Conservation (phyloP, 2,113 vertebrate species). For the Gambusia holbrooki region DNA sequence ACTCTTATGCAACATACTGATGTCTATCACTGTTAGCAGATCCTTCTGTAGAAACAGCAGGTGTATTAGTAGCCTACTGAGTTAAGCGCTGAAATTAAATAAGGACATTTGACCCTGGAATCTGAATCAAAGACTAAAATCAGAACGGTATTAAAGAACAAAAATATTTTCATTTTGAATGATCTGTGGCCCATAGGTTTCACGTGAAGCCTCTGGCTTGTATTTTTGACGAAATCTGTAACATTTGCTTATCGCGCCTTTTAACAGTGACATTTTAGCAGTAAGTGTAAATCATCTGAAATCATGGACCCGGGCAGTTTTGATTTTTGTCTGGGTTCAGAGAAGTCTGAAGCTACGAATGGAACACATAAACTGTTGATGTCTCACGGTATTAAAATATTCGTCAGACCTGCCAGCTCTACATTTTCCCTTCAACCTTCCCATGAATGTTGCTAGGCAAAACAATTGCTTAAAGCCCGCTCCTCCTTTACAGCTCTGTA, state of each 20-base stretch:
- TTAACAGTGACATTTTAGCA: constrained; percentile 25
- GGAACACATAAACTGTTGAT: constrained; percentile 76
- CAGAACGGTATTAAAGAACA: too few species aligned
- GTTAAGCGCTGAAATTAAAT: too few species aligned
- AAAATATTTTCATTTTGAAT: too few species aligned
- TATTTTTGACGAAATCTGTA: background rate
- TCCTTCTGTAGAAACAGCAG: too few species aligned
- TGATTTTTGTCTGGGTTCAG: constrained; percentile 62
- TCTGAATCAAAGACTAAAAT: too few species aligned
- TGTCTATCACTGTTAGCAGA: too few species aligned
- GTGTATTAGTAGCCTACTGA: too few species aligned
- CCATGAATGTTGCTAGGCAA: constrained; percentile 75
- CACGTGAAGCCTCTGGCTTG: too few species aligned
- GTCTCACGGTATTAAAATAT: constrained; percentile 76
- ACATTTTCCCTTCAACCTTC: constrained; percentile 71
- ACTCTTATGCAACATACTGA: background rate
- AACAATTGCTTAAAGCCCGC: constrained; percentile 71
- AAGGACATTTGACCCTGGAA: too few species aligned
- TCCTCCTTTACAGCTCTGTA: constrained; percentile 75
- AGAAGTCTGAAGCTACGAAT: constrained; percentile 65
- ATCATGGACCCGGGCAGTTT: constrained; percentile 57
- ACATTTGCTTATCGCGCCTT: constrained; percentile 8
- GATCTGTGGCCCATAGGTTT: too few species aligned
- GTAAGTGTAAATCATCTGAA: constrained; percentile 48
- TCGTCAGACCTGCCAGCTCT: constrained; percentile 66